Evolutionary conservation across 1,140 invertebrate species (phyloP), one percentile per base, ranked within the genome.

Genomic region (Drosophila lini): DNA sequence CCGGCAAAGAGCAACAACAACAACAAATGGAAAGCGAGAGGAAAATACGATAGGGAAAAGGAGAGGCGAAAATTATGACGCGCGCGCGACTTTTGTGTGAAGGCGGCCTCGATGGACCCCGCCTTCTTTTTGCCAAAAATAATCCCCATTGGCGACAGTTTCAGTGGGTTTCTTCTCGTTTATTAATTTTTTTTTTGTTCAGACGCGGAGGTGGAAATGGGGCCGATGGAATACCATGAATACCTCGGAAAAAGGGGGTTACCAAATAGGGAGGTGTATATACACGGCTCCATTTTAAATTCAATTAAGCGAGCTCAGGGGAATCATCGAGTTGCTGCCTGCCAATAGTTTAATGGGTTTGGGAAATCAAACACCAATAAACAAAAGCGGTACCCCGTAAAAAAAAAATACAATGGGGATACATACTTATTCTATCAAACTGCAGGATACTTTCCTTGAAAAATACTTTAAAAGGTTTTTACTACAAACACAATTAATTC

Each of bases 231-330:
- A 45, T 52, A 62, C 16, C 40, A 59, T n/a, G 16, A 60, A 62
- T 56, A 53, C 34, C 11, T 57, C 11, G 52, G n/a, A 31, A 31
- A 31, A 47, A 41, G 47, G 45, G 58, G 58, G 25, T 55, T 55
- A 38, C 52, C 52, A 40, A 59, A 48, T 68, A 32, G 31, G 34
- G 34, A 25, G 50, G n/a, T 45, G 56, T 58, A n/a, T 16, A 7
- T 28, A 34, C 36, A 25, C 8, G 16, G 32, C 76, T 48, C 15
- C 40, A 62, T 82, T 79, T 82, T 70, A 75, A 79, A 79, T 82
- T 83, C 60, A 82, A 82, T 82, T 83, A 75, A 58, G 55, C 41
- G 9, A 65, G 59, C 68, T 58, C 45, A 42, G 48, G 62, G n/a
- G 57, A 74, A 71, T 70, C 32, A 25, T 53, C 7, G 52, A 22